Evolutionary conservation across 1,140 invertebrate genomes (phyloP), one percentile per base, ranked within the genome.

Genomic region (Macrocentrus cingulum): DNA sequence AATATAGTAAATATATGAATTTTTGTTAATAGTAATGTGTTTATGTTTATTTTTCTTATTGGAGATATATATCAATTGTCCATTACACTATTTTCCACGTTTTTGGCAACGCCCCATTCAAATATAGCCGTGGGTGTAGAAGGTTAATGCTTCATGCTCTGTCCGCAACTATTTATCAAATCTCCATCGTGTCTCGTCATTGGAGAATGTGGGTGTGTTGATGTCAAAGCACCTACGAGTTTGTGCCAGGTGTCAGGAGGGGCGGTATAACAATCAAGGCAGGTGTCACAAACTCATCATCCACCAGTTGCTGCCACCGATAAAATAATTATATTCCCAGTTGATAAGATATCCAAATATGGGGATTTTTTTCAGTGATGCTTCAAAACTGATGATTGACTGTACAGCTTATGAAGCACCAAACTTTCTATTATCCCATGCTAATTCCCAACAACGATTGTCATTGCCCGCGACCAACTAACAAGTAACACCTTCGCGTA

Each of bases 401-500:
- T 36, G 32, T 13, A 50, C 63, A 45, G 63, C 60, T 46, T 61
- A 61, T 7, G n/a, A 45, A 2, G 41, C 36, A 39, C 36, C 34
- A 18, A 52, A 52, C 37, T 34, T 79, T 72, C 75, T 71, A 79
- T 80, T 80, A 79, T 79, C 78, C 74, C 76, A 80, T 78, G 77
- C 76, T 79, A 80, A 80, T 80, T 80, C 71, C 60, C 66, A 71
- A 66, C 69, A 66, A 69, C 64, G 73, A 71, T 76, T 80, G 77
- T 79, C 76, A 79, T 75, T 80, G 76, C 75, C 75, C 70, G 65
- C 70, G 76, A 64, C 29, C 51, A 41, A 39, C 50, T 56, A 75
- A 78, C 76, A 77, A 76, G 71, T 76, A 79, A 80, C 77, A 79
- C 76, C 76, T 79, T 66, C 66, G 63, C 66, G 68, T 69, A 76